Base-by-base conservation (phyloP, 2,113 vertebrate genomes). In the Hemiprocne comata region DNA sequence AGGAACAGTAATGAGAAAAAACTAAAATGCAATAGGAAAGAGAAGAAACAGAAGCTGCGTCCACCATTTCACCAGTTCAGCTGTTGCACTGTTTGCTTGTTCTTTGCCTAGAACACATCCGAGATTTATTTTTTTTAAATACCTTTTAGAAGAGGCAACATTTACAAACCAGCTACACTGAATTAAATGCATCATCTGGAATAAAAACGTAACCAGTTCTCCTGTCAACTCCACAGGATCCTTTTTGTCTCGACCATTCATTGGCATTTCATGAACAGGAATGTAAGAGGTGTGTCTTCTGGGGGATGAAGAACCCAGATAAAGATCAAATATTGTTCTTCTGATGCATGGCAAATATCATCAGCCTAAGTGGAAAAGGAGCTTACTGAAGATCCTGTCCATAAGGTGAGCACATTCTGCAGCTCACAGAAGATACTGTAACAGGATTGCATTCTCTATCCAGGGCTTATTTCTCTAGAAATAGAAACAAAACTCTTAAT, bases 341-440 rank as follows among this genome's bases (percentile, higher is more conserved):
- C 89, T 54, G 24, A 23, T 85, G 73, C 34, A 42, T 3, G 21
- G 65, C 48, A 89, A 87, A 77, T 70, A 60, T 11, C 82, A 83
- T 38, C 83, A 79, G 34, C 36, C 44, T 65, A 62, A 89, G 78
- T 72, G 74, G 70, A 70, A 82, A 91, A 96, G 58, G 69, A 90
- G 65, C 85, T 93, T 81, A 65, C 21, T 51, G 89, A 4, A 1
- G 79, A 85, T 69, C 69, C 84, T 87, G 65, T 24, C 86, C 84
- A 17, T 42, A 89, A 78, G 80, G 53, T 26, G 72, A 72, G 31
- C 13, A 61, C 69, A 80, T 73, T 64, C 61, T 0, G 2, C 74
- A 82, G 86, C 84, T 69, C 70, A 15, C 48, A 29, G 38, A 50
- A 80, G 69, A 80, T 25, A 26, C 33, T 7, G 48, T 25, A 29